A percentile compares a stretch with the other conserved stretches of the same genome.
Evolutionary conservation across 2,888 invertebrate genomes (phyloP).

Genomic region (Callyntrura sp.): DNA sequence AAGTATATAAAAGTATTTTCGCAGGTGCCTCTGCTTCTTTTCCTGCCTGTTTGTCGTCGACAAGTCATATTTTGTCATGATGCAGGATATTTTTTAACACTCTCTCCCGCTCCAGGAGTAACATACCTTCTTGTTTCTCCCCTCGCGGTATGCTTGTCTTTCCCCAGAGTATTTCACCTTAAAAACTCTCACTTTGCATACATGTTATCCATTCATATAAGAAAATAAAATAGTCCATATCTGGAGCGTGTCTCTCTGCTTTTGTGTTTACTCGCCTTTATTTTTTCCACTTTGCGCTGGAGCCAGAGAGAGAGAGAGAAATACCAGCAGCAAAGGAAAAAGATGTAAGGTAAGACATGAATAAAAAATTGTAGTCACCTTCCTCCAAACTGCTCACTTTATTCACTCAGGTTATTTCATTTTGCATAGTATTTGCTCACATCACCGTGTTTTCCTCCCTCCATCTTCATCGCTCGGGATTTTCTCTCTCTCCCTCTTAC

Average conservation of each 20-base stretch:
- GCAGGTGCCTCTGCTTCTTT: slow-evolving; percentile 80
- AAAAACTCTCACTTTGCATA: slow-evolving; percentile 52
- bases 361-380: slow-evolving; percentile 72
- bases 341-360: slow-evolving; percentile 53
- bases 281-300: slow-evolving; percentile 23
- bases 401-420: slow-evolving; percentile 75
- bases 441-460: slow-evolving; percentile 29
- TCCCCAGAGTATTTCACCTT: slow-evolving; percentile 73
- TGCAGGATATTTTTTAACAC: slow-evolving; percentile 80
- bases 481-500: too few species aligned
- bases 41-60: slow-evolving; percentile 77
- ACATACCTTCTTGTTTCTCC: slow-evolving; percentile 49
- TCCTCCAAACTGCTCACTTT: slow-evolving; percentile 61
- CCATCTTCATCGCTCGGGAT: too few species aligned
- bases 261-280: too few species aligned
- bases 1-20: slow-evolving; percentile 72
- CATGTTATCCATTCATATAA: slow-evolving; percentile 15
- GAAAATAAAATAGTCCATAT: neutral
- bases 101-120: slow-evolving; percentile 46
- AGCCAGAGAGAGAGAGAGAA: too few species aligned
- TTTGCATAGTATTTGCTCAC: slow-evolving; percentile 60
- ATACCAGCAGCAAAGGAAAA: neutral
- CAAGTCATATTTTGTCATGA: slow-evolving; percentile 82
- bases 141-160: slow-evolving; percentile 44
- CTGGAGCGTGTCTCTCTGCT: neutral